phyloP scores from a whole-genome alignment of 2,113 vertebrate species.

The Gobiocypris rarus region DNA sequence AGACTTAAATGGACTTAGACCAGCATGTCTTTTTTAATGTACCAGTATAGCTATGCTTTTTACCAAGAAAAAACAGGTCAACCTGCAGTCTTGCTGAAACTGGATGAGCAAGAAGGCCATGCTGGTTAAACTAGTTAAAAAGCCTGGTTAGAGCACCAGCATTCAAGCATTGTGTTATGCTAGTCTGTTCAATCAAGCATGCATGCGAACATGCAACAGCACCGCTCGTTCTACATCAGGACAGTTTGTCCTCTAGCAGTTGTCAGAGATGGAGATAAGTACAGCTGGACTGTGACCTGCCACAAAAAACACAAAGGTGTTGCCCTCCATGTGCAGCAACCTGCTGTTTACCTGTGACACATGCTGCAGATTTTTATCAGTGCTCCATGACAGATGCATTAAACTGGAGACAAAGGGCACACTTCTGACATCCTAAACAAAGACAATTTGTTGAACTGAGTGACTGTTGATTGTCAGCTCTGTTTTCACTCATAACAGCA shows the following conservation, averaged over 20 bases:
- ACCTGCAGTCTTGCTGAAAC: not conserved
- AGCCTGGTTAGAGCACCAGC: not conserved
- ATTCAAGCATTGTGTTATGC: not conserved
- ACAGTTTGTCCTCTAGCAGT: slow-evolving; percentile 28
- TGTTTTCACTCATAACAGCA: slow-evolving; percentile 45
- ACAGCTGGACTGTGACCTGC: slow-evolving; percentile 27
- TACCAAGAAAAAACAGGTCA: not conserved
- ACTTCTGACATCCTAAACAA: slow-evolving; percentile 43
- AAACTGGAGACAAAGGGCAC: slow-evolving; percentile 28
- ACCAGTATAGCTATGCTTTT: not conserved
- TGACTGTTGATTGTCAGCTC: slow-evolving; percentile 20
- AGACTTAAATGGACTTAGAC: not conserved
- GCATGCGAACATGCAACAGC: not conserved
- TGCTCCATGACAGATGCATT: slow-evolving; percentile 35
- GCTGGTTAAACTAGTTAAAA: not conserved
- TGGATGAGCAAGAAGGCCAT: not conserved
- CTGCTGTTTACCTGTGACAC: slow-evolving; percentile 50
- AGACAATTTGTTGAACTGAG: slow-evolving; percentile 41
- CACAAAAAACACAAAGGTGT: not conserved
- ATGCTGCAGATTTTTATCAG: slow-evolving; percentile 39
- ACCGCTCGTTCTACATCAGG: not conserved
- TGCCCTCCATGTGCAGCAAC: not conserved
- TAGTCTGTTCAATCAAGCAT: not conserved
- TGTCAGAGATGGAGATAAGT: not conserved
- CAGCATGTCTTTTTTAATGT: not conserved